These are phyloP conservation scores for Nautilus pompilius DNA, from an alignment of 1,140 invertebrate species.

Conservation along the genomic window DNA sequence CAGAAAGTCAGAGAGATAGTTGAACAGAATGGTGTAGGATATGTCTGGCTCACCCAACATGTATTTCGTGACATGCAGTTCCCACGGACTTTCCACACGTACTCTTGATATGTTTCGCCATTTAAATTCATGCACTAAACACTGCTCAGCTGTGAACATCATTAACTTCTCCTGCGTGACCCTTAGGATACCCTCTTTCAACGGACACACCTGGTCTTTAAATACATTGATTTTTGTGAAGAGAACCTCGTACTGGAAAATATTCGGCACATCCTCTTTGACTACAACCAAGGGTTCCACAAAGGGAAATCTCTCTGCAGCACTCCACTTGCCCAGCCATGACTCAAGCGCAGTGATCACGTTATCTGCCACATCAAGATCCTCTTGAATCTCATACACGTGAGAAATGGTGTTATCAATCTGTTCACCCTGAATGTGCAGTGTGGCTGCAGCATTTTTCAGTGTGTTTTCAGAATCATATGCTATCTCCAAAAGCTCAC, in stretches of 20 bases:
- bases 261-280: constrained; percentile 17
- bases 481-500: constrained; percentile 15
- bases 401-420: constrained; percentile 14
- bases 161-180: constrained; percentile 12
- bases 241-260: constrained; percentile 21
- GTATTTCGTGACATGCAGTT: constrained; percentile 17
- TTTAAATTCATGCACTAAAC: constrained; percentile 15
- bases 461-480: constrained; percentile 21
- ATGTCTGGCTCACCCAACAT: constrained; percentile 20
- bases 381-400: constrained; percentile 25
- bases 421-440: constrained; percentile 22
- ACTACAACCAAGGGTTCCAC: constrained; percentile 14
- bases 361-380: constrained; percentile 23
- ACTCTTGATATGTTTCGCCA: constrained; percentile 21
- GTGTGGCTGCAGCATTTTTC: constrained; percentile 9
- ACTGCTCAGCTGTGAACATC: constrained; percentile 18
- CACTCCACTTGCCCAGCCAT: constrained; percentile 24
- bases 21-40: constrained; percentile 14
- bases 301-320: constrained; percentile 10
- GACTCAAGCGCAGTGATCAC: constrained; percentile 18
- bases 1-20: too few species aligned
- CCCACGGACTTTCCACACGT: constrained; percentile 18
- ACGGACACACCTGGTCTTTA: constrained; percentile 5
- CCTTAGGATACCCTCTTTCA: constrained; percentile 15
- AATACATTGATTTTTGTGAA: constrained; percentile 17